Evolutionary conservation across 23 tunicate genomes (phyloP), one percentile per base, ranked within the genome.

Genomic region (Halocynthia aurantium): DNA sequence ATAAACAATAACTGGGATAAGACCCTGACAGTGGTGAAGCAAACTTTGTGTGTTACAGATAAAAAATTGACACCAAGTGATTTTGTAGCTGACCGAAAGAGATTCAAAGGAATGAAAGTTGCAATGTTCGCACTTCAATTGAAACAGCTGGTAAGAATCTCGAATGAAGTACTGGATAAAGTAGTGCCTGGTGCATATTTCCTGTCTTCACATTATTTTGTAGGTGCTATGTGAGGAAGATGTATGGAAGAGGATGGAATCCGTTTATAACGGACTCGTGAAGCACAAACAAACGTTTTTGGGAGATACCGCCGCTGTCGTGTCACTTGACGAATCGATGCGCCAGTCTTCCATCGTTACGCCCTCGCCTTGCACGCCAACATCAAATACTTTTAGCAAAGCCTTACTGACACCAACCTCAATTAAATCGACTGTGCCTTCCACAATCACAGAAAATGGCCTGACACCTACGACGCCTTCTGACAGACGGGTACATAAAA

Each of bases 81-180:
- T 53, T 73, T 71, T n/a, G 55, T 68, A 11, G 73, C 69, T 58
- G 81, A 83, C 52, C 52, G 51, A 61, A 80, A 76, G 21, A 67
- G 77, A 7, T 52, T 89, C 73, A 89, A 89, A 80, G 96, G 88
- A 13, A 80, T 82, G 82, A 89, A 89, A 60, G 71, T 89, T 6
- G 65, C 81, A 9, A 83, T 81, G 64, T 73, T 89, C 22, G 96
- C 88, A 18, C 52, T 57, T 20, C 88, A 88, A 40, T 19, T 88
- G 10, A 81, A 88, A 22, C 77, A 88, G 19, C 62, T 88, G 88
- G 95, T 88, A 65, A 63, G 95, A 31, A 31, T 31, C 44, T 1
- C 44, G 44, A 31, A 31, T n/a, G 17, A 58, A 58, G n/a, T 58
- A 58, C 64, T 13, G 15, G 64, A 13, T 58, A 58, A 15, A 58